A percentile compares a stretch with the other conserved stretches of the same genome.
Conservation (phyloP, 2,113 vertebrate genomes). For the Carassius gibelio region DNA sequence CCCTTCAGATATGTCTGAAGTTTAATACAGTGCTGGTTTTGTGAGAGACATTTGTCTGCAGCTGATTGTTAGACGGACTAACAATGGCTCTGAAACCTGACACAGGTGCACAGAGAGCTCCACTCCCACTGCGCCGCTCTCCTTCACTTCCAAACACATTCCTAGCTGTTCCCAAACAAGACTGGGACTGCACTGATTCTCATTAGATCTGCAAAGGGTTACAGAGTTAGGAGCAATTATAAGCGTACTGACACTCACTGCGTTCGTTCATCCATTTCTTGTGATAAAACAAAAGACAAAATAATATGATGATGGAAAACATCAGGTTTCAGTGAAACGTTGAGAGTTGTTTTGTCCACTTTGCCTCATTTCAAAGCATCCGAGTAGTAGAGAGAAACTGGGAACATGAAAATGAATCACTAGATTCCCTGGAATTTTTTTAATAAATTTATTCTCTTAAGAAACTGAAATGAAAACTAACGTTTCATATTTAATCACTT, state of each 20-base stretch:
- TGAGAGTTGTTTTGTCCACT: no score
- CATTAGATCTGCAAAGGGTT: not conserved
- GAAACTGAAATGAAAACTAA: not conserved
- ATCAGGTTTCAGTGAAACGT: no score
- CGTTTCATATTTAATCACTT: not conserved
- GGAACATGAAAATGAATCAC: not conserved
- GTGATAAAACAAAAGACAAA: not conserved
- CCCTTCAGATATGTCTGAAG: not conserved
- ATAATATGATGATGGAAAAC: no score
- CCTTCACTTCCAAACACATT: not conserved
- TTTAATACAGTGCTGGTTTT: conserved; percentile 25
- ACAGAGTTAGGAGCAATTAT: not conserved
- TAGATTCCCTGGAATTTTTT: not conserved
- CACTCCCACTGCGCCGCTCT: not conserved
- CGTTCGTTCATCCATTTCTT: not conserved
- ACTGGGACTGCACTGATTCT: not conserved
- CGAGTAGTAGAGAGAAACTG: not conserved
- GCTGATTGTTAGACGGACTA: not conserved
- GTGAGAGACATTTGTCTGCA: conserved; percentile 13
- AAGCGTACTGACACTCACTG: not conserved
- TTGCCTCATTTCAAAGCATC: no score
- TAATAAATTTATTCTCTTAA: not conserved
- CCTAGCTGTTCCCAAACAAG: not conserved
- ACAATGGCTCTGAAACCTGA: conserved; percentile 43
- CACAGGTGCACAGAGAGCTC: not conserved